Percentiles rank a stretch among this genome's conserved stretches.
Conservation (phyloP, 2,113 vertebrate genomes). For the Forbesichthys papilliferus region DNA sequence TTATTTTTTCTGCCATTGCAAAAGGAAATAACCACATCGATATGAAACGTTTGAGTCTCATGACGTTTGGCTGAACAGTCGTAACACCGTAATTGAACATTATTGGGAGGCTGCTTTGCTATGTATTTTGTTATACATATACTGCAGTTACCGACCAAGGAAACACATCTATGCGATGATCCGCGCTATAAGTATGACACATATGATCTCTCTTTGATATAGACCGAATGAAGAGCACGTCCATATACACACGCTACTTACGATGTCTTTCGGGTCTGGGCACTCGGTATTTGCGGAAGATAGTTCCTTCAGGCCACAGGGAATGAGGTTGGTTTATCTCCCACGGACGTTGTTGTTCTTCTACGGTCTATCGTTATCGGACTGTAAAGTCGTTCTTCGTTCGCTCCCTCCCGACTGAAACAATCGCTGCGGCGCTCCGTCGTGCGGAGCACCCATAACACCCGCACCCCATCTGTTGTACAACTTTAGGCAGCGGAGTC, state of each 20-base stretch:
- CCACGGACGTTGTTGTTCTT: neutral
- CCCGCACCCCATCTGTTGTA: constrained; percentile 61
- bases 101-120: no score
- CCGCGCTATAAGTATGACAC: no score
- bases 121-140: no score
- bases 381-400: neutral
- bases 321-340: neutral
- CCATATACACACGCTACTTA: neutral
- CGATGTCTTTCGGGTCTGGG: neutral
- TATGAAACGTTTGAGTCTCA: no score
- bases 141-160: no score
- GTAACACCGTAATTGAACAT: no score
- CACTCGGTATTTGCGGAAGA: neutral
- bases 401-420: constrained; percentile 25
- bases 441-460: constrained; percentile 4
- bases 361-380: neutral
- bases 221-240: no score
- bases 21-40: no score
- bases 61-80: no score
- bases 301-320: neutral
- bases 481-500: constrained; percentile 27
- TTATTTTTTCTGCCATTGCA: no score
- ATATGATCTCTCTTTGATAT: no score
- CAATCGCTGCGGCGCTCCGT: constrained; percentile 25
- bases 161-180: no score